A percentile compares a stretch with the other conserved stretches of the same genome.
Evolutionary conservation across 2,888 invertebrate species (phyloP).

Genomic region (Lepidonotus clava): DNA sequence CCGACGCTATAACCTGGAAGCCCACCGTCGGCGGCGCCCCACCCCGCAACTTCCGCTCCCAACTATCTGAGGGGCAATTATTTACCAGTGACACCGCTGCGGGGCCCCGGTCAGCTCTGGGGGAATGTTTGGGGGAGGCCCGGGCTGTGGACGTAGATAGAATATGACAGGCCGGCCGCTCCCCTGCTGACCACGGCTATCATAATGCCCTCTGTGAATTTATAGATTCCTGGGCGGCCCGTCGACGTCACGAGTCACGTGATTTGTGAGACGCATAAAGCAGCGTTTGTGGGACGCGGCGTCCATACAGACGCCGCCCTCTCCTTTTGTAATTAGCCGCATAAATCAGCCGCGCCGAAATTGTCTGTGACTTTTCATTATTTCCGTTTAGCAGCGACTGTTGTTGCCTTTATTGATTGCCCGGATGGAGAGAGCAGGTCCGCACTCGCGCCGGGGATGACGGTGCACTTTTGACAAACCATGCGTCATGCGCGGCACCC

Average conservation of each 20-base stretch:
- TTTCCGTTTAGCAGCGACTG: conserved; percentile 42
- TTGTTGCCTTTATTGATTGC: conserved; percentile 45
- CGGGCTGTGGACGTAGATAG: conserved; percentile 12
- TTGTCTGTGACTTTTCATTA: conserved; percentile 48
- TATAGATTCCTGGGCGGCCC: conserved; percentile 42
- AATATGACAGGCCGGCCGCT: conserved; percentile 19
- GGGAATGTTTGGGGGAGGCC: conserved; percentile 27
- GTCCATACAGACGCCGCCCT: not conserved
- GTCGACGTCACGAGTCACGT: conserved; percentile 32
- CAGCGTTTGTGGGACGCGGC: conserved; percentile 34
- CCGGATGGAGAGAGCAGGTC: conserved; percentile 17
- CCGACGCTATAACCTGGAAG: conserved; percentile 13
- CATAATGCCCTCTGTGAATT: conserved; percentile 36
- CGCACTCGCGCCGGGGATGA: conserved; percentile 28
- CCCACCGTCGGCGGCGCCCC: not conserved
- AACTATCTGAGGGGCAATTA: conserved; percentile 48
- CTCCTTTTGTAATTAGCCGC: conserved; percentile 45
- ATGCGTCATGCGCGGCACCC: conserved; percentile 36
- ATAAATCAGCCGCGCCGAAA: conserved; percentile 36
- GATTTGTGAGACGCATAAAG: conserved; percentile 29
- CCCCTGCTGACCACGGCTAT: conserved; percentile 33
- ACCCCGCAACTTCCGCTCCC: not conserved
- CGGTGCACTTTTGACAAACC: conserved; percentile 42
- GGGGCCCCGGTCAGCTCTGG: not conserved
- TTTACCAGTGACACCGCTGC: conserved; percentile 30